Evolutionary conservation across 1,140 invertebrate species (phyloP).

Genomic region (Theocolax elegans): DNA sequence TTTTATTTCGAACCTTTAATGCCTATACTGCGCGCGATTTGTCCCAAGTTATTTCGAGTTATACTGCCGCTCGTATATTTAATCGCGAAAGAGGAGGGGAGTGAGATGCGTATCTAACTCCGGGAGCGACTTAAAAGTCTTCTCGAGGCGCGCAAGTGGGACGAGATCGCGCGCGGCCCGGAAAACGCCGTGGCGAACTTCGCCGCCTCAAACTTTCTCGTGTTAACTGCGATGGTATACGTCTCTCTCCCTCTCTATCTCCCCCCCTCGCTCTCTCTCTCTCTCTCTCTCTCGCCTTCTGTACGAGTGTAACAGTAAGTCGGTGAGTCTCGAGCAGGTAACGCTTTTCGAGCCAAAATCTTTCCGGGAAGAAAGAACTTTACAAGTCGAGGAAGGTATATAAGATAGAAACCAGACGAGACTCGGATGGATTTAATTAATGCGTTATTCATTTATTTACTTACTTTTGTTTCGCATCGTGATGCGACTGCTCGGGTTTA

Average conservation of each 20-base stretch:
- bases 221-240: no score
- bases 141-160: no score
- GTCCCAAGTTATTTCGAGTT: no score
- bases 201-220: neutral
- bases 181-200: slow-evolving; percentile 38
- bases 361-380: slow-evolving; percentile 22
- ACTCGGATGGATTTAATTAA: slow-evolving; percentile 22
- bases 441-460: no score
- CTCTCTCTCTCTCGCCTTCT: slow-evolving; percentile 30
- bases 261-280: neutral
- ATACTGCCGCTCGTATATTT: no score
- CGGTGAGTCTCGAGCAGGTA: no score
- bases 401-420: slow-evolving; percentile 20
- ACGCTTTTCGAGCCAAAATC: neutral
- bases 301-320: neutral
- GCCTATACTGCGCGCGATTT: no score
- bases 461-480: no score
- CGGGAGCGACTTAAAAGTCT: no score
- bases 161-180: neutral
- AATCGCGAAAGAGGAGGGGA: slow-evolving; percentile 1
- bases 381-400: neutral
- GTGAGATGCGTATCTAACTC: no score
- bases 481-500: no score
- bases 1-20: no score
- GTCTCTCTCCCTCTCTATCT: slow-evolving; percentile 7